phyloP scores from a whole-genome alignment of 2,113 vertebrate species.

The Leucoraja erinaceus region DNA sequence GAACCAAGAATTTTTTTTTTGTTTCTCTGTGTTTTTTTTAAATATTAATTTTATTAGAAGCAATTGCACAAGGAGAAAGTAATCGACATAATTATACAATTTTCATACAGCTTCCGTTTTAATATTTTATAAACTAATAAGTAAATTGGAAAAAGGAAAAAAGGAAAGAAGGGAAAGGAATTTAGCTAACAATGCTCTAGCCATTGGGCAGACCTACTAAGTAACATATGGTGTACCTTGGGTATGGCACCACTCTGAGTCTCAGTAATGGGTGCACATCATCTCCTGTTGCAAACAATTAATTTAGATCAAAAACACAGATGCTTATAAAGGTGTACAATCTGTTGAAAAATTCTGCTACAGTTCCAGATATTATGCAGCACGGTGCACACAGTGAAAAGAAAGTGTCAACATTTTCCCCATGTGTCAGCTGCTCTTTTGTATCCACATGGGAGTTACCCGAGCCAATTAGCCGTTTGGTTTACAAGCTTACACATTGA shows the following conservation, averaged over 20 bases:
- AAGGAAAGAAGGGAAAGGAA: too few relatives aligned
- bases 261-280: background rate
- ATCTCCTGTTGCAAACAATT: slow-evolving; percentile 12
- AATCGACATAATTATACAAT: too few relatives aligned
- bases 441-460: background rate
- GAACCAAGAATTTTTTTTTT: background rate
- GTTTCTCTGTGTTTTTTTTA: too few relatives aligned
- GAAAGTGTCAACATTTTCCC: background rate
- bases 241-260: background rate
- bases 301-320: background rate
- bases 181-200: background rate
- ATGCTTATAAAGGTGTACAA: background rate
- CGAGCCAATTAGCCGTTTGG: background rate
- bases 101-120: too few relatives aligned
- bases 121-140: too few relatives aligned
- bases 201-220: background rate
- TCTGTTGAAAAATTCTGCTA: background rate
- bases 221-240: background rate
- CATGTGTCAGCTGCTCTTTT: background rate
- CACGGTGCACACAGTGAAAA: background rate
- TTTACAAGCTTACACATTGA: background rate
- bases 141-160: too few relatives aligned
- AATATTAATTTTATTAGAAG: too few relatives aligned
- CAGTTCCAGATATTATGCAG: background rate
- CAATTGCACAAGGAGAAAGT: too few relatives aligned